Conservation (phyloP, 2,797 vertebrate species). For the Lutra lutra region DNA sequence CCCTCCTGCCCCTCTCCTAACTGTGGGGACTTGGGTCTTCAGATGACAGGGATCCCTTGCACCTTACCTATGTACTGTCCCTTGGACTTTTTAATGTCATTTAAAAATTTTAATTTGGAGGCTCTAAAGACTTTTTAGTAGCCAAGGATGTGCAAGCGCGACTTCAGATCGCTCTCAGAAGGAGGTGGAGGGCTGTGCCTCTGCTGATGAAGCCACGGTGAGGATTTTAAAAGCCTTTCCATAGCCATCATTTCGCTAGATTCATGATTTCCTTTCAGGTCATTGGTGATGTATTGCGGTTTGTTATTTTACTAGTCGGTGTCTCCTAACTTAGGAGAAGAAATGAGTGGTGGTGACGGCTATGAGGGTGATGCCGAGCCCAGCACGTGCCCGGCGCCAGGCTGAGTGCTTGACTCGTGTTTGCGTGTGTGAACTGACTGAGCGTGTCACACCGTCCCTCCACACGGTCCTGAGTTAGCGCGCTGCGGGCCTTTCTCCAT, state of each 20-base stretch:
- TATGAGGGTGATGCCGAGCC: neutral
- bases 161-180: neutral
- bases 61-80: neutral
- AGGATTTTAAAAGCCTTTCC: conserved; percentile 1
- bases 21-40: neutral
- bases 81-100: neutral
- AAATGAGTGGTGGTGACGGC: neutral
- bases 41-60: neutral
- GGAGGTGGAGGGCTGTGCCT: neutral
- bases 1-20: neutral
- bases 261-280: neutral
- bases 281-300: neutral
- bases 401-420: neutral
- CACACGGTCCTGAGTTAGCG: neutral
- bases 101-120: neutral
- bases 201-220: neutral
- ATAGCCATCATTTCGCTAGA: neutral
- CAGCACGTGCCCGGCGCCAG: neutral
- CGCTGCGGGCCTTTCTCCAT: neutral
- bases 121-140: neutral
- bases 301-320: conserved; percentile 24
- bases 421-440: neutral
- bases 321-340: neutral
- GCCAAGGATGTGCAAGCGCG: neutral
- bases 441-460: neutral